These are phyloP conservation scores for Decapterus maruadsi DNA, from an alignment of 2,797 vertebrate species.

Conservation along the genomic window DNA sequence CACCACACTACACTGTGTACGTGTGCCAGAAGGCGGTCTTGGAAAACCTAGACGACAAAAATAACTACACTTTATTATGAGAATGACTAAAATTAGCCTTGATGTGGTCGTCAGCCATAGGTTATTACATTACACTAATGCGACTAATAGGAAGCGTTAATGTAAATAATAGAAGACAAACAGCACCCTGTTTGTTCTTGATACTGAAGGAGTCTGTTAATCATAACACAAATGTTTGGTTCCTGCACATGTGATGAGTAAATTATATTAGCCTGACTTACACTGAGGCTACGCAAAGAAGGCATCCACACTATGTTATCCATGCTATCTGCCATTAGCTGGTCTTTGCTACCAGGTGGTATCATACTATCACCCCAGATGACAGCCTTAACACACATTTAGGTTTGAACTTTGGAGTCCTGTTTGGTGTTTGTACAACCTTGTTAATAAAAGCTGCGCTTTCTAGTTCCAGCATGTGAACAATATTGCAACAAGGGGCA, in stretches of 20 bases:
- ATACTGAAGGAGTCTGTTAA: neutral
- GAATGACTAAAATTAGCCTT: neutral
- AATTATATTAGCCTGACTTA: neutral
- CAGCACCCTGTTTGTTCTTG: neutral
- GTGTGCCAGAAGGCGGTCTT: neutral
- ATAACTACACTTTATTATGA: neutral
- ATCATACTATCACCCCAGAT: no score
- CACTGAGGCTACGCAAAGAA: neutral
- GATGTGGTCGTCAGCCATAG: neutral
- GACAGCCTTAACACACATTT: neutral
- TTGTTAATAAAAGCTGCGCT: neutral
- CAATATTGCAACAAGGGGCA: neutral
- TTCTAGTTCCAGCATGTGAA: neutral
- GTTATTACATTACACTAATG: neutral
- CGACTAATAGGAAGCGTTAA: neutral
- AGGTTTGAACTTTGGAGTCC: neutral
- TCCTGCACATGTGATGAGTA: neutral
- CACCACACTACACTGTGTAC: constrained; percentile 11
- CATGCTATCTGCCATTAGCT: neutral
- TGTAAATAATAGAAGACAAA: neutral
- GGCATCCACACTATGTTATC: neutral
- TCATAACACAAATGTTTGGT: neutral
- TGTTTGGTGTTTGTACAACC: neutral
- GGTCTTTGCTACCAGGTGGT: neutral
- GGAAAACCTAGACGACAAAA: neutral